Evolutionary conservation across 2,113 vertebrate species (phyloP).

Genomic region (Antigone vipio): DNA sequence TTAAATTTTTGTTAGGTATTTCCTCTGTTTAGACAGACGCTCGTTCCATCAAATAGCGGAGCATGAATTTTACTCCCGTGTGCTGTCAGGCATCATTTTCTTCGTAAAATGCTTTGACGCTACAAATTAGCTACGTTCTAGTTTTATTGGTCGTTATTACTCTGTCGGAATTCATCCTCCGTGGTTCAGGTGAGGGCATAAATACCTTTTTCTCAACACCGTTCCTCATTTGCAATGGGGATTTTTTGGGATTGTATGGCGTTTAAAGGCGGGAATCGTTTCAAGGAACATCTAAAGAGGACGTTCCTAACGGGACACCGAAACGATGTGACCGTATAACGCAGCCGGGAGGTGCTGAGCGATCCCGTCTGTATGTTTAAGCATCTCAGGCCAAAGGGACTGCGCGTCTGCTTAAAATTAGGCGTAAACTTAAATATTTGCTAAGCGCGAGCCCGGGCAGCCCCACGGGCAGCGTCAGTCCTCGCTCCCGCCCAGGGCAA

Average conservation of each 20-base stretch:
- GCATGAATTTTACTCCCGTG: neutral
- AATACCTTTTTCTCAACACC: neutral
- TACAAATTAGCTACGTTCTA: neutral
- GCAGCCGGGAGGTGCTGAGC: neutral
- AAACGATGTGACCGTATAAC: neutral
- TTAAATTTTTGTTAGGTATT: neutral
- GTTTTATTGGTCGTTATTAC: neutral
- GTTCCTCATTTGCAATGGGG: neutral
- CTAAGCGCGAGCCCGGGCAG: too few relatives aligned
- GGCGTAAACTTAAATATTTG: neutral
- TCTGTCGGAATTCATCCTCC: too few relatives aligned
- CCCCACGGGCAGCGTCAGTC: neutral
- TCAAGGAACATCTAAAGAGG: too few relatives aligned
- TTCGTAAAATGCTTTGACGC: neutral
- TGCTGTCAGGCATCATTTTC: neutral
- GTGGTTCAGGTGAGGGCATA: neutral
- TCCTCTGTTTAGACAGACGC: neutral
- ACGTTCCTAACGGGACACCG: neutral
- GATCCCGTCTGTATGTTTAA: neutral
- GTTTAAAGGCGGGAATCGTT: neutral
- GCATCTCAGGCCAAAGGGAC: neutral
- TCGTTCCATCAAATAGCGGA: neutral
- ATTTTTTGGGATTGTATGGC: neutral
- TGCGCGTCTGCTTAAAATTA: neutral
- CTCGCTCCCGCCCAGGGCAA: neutral